Conservation (phyloP, 2,797 vertebrate genomes). For the Macropodus opercularis region DNA sequence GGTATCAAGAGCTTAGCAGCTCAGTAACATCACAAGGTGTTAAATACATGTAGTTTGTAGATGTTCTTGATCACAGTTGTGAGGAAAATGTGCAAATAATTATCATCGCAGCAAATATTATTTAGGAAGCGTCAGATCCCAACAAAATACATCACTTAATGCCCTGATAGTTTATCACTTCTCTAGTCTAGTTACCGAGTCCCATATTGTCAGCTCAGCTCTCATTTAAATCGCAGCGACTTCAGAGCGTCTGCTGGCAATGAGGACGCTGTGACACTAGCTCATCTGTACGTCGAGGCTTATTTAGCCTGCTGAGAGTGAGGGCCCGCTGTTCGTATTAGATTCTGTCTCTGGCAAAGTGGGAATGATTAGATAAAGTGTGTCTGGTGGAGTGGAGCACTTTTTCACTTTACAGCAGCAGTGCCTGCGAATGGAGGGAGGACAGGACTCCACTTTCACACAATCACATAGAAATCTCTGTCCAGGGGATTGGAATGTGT, state of each 20-base stretch:
- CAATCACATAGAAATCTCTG: slow-evolving; percentile 47
- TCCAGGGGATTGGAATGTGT: slow-evolving; percentile 42
- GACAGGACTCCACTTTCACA: slow-evolving; percentile 48
- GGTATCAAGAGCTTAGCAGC: too few relatives aligned
- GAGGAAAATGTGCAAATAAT: not conserved
- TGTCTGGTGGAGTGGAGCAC: slow-evolving; percentile 73
- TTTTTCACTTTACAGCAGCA: slow-evolving; percentile 68
- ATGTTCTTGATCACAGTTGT: too few relatives aligned
- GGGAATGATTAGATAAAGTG: slow-evolving; percentile 81
- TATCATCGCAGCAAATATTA: not conserved
- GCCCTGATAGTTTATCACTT: slow-evolving; percentile 17
- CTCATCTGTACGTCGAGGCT: slow-evolving; percentile 73
- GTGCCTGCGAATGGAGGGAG: slow-evolving; percentile 52
- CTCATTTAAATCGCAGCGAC: slow-evolving; percentile 57
- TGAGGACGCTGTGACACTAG: slow-evolving; percentile 62
- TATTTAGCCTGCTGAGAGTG: slow-evolving; percentile 78
- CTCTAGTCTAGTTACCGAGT: slow-evolving; percentile 25
- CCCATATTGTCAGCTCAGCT: slow-evolving; percentile 36
- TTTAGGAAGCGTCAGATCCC: not conserved
- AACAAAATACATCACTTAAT: too few relatives aligned
- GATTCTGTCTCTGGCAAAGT: slow-evolving; percentile 78
- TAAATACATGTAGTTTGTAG: too few relatives aligned
- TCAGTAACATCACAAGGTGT: too few relatives aligned
- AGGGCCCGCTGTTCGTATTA: slow-evolving; percentile 73
- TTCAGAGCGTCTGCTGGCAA: slow-evolving; percentile 41